Evolutionary conservation across 2,113 vertebrate genomes (phyloP).

Genomic region (Tychaedon coryphoeus): DNA sequence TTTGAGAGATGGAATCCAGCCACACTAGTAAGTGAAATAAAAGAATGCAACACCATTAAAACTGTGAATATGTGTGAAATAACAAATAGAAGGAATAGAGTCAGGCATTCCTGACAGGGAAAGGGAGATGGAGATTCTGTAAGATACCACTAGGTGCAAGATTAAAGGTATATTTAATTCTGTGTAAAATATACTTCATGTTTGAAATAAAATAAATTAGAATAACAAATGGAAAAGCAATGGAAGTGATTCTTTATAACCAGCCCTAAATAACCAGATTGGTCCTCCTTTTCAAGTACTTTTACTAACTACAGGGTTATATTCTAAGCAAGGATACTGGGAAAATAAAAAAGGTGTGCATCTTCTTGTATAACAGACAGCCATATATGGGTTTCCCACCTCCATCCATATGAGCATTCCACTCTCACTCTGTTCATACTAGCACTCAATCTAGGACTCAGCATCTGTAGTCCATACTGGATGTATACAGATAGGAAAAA

Average conservation of each 20-base stretch:
- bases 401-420: not conserved
- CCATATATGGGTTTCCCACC: not conserved
- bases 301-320: not conserved
- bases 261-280: not conserved
- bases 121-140: not conserved
- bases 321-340: not conserved
- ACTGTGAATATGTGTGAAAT: not conserved
- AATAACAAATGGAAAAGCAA: not conserved
- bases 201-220: not conserved
- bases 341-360: not conserved
- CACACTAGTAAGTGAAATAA: slow-evolving; percentile 6
- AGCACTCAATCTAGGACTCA: not conserved
- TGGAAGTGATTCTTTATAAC: not conserved
- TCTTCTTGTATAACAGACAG: not conserved
- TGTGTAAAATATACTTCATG: not conserved
- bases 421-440: not conserved
- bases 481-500: not conserved
- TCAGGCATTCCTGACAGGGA: not conserved
- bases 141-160: not conserved
- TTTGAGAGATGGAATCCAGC: slow-evolving; percentile 5
- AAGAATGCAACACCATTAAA: slow-evolving; percentile 13
- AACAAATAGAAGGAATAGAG: slow-evolving; percentile 10
- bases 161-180: not conserved
- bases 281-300: not conserved
- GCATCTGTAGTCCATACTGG: not conserved